Conservation (phyloP, 2,113 vertebrate genomes). For the Callopanchax toddi region DNA sequence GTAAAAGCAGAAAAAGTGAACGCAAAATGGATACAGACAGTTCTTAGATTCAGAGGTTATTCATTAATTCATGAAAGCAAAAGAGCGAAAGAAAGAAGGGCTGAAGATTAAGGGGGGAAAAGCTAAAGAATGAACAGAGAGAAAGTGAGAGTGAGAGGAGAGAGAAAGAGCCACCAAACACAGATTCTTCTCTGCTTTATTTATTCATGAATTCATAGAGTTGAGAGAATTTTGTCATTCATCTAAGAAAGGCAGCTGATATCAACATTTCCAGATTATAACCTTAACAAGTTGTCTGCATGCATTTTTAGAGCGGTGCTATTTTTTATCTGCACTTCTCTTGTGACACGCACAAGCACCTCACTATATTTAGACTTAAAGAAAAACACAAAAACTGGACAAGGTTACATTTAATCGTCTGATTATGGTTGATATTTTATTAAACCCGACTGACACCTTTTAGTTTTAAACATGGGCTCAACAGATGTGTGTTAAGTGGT, state of each 20-base stretch:
- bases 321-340: constrained; percentile 31
- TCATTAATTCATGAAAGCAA: constrained; percentile 78
- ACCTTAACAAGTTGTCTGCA: constrained; percentile 40
- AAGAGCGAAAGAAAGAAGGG: constrained; percentile 59
- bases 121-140: constrained; percentile 55
- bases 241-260: constrained; percentile 59
- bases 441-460: background rate
- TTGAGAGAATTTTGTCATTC: constrained; percentile 66
- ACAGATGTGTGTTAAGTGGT: constrained; percentile 28
- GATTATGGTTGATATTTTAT: background rate
- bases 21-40: constrained; percentile 61
- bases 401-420: background rate
- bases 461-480: constrained; percentile 14
- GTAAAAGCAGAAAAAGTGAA: constrained; percentile 60
- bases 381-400: constrained; percentile 11
- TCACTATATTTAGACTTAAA: background rate
- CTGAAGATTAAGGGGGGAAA: constrained; percentile 49
- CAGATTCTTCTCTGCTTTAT: constrained; percentile 61
- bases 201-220: constrained; percentile 75
- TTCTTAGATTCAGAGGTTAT: constrained; percentile 63
- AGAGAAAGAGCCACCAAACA: constrained; percentile 48
- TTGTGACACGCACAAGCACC: background rate
- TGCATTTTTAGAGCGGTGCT: constrained; percentile 29
- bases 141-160: constrained; percentile 22
- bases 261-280: constrained; percentile 63